phyloP scores from a whole-genome alignment of 2,113 vertebrate genomes.

The Corydoras sp. region DNA sequence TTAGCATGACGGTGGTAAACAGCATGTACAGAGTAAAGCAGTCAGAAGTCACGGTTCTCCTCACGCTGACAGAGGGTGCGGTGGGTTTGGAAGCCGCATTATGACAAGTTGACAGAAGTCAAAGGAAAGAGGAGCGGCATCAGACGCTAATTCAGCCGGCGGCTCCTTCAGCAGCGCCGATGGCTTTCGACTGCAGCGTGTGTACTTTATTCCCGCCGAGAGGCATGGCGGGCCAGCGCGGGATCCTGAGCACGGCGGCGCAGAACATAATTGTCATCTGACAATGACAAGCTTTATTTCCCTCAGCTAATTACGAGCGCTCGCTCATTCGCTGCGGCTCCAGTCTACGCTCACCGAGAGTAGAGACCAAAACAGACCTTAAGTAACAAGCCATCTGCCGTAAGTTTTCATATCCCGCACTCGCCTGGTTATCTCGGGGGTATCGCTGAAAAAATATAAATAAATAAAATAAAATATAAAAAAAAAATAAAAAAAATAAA shows the following conservation, averaged over 20 bases:
- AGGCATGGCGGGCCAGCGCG: constrained; percentile 9
- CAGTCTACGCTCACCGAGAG: not conserved
- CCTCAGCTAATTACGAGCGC: constrained; percentile 29
- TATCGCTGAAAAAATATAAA: too few relatives aligned
- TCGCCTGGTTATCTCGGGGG: not conserved
- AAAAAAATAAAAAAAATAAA: too few relatives aligned
- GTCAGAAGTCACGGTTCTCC: not conserved
- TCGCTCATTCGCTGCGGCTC: not conserved
- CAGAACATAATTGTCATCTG: constrained; percentile 28
- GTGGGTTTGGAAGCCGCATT: constrained; percentile 4
- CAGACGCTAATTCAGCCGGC: constrained; percentile 13
- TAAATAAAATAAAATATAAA: too few relatives aligned
- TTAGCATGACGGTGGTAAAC: not conserved
- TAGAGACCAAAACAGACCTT: constrained; percentile 29
- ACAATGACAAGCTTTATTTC: constrained; percentile 35
- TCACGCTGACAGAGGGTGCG: not conserved
- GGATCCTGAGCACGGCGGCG: constrained; percentile 16
- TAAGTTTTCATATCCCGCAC: constrained; percentile 7
- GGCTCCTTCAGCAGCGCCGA: constrained; percentile 1
- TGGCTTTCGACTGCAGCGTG: constrained; percentile 23
- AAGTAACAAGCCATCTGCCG: constrained; percentile 30
- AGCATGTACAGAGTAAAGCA: not conserved
- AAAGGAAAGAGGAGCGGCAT: not conserved
- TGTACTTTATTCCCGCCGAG: constrained; percentile 30
- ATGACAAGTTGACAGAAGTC: constrained; percentile 11